phyloP scores from a whole-genome alignment of 1,140 invertebrate species.

The Eulimnadia texana region DNA sequence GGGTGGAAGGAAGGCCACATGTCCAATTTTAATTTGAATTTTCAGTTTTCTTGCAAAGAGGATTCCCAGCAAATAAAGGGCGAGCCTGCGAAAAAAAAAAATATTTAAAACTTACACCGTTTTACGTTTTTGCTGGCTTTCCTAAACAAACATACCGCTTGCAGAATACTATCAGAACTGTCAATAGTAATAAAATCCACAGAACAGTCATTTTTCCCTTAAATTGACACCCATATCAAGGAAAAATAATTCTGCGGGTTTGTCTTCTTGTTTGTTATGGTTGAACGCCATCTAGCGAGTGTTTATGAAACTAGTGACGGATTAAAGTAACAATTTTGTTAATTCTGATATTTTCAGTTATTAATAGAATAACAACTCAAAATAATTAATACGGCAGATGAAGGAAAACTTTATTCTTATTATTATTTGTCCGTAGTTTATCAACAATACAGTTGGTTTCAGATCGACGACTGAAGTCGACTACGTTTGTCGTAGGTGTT shows the following conservation, averaged over 20 bases:
- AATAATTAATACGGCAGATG: too few species aligned
- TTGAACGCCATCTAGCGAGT: too few species aligned
- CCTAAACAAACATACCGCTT: neutral
- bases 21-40: constrained; percentile 8
- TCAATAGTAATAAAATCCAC: neutral
- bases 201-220: neutral
- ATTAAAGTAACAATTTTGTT: too few species aligned
- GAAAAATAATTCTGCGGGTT: neutral
- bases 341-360: too few species aligned
- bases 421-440: too few species aligned
- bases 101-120: neutral
- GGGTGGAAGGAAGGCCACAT: constrained; percentile 9
- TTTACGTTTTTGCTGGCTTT: neutral
- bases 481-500: too few species aligned
- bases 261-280: neutral
- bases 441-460: too few species aligned
- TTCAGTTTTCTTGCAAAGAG: constrained; percentile 4
- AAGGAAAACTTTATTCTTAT: too few species aligned
- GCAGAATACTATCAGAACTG: neutral
- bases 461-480: neutral
- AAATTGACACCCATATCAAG: too few species aligned
- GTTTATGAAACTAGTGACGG: too few species aligned
- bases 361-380: too few species aligned
- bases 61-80: constrained; percentile 2
- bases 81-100: neutral